Base-by-base conservation (phyloP, 2,888 invertebrate genomes). In the Agapetus fuscipes region DNA sequence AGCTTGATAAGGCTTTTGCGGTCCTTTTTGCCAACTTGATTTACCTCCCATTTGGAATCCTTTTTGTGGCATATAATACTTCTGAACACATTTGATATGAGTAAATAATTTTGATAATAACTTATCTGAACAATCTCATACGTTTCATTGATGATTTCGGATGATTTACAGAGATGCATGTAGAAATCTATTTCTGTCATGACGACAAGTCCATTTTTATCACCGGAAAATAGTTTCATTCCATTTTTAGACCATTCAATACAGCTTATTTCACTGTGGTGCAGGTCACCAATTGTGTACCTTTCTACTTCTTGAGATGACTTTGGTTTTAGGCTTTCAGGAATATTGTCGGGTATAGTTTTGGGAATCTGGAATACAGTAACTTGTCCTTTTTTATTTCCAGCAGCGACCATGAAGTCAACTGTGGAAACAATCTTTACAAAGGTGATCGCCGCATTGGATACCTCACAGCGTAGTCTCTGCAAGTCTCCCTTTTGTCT, bases 211-310 rank as follows among this genome's bases (percentile, higher is more conserved):
- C 95, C 95, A 49, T 77, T 77, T 52, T 78, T 77, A 64, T 94
- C 94, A 0, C 93, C 94, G 26, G 88, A 88, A 64, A 89, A 94
- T 37, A 95, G 62, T 56, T 88, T 82, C 83, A 90, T 89, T 1
- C 93, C 93, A 64, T 94, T 94, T 56, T 84, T 83, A 9, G 90
- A 87, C 94, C 94, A 95, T 56, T 88, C 87, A 34, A 93, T 74
- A 10, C 84, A 76, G 10, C 83, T 85, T 15, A 94, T 76, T 15
- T 75, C 60, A 39, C 74, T 70, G 48, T 74, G 77, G 60, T 95
- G 94, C 30, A 90, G 63, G 37, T 86, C 88, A n/a, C 80, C 73
- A 39, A 94, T 83, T 4, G 83, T 83, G 56, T 89, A 93, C 58
- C 79, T 72, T 58, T 79, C 77, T 30, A 83, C 80, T 57, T 79